Evolutionary conservation across 2,888 invertebrate species (phyloP), one percentile per base, ranked within the genome.

Genomic region (Andrena trimmerana): DNA sequence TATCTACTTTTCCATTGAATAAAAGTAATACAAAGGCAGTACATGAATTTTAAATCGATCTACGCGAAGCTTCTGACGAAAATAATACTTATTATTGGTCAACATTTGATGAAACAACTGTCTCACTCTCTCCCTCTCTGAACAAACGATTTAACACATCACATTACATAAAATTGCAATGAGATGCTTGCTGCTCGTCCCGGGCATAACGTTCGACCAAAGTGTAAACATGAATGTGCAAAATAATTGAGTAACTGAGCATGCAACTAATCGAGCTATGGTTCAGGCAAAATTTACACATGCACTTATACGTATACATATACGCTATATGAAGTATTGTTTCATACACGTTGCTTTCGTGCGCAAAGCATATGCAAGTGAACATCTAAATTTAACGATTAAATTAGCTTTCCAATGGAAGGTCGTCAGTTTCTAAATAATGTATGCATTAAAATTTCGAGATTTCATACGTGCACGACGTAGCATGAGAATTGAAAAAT

Each of bases 181-280:
- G 60, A 29, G 24, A 27, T 48, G 52, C 27, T 29, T 31, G 33
- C 20, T 42, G 5, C 24, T 65, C n/a, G 29, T 54, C 48, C 29
- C 4, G 8, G 54, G 42, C 24, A 50, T 16, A 7, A 42, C 50
- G n/a, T 13, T 68, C 50, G 7, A 63, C 8, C 50, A 6, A 66
- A 33, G 33, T 24, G 33, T n/a, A 20, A 27, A 63, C 60, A 65
- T 72, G 50, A 36, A 67, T 57, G 70, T 70, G 80, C 72, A 70
- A 78, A 78, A 63, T 48, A 57, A 50, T 66, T 66, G 13, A 27
- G 8, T 72, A 36, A 59, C 24, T 31, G 20, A 57, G 50, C 82
- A 82, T 82, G 82, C 82, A 80, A 6, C 70, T 29, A 52, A 75
- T 52, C 59, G 33, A 27, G 50, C 57, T 67, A 27, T 36, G 16